Evolutionary conservation across 1,140 invertebrate genomes (phyloP), one percentile per base, ranked within the genome.

Genomic region (Caenorhabditis brenneri): DNA sequence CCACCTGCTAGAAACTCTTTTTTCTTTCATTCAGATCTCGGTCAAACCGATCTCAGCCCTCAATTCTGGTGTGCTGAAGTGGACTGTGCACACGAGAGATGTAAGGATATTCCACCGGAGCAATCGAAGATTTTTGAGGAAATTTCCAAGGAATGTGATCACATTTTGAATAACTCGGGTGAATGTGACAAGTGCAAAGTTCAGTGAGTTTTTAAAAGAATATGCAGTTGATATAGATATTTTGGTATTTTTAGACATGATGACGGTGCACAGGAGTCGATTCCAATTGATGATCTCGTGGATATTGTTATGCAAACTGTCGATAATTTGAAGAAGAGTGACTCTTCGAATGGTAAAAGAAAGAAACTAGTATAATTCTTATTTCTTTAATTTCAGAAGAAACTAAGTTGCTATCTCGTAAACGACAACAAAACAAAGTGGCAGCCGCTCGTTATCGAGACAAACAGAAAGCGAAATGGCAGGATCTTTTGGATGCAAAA

Each of bases 261-360:
- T 12, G 19, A 74, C 36, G 65, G 65, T 42, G 33, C 22, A 27
- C 65, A 74, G 2, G 65, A 74, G 46, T 33, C 65, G 10, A 74
- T 74, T 74, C 65, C 65, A 46, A 74, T 74, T 7, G 29, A 51
- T 69, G 83, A 84, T 80, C 83, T 84, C 22, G 83, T 84, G 6
- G 79, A 84, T 39, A 84, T 84, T 33, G 83, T 84, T n/a, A 39
- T 84, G 42, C 79, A 84, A 55, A 84, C 78, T 46, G 79, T 78
- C 6, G 53, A 84, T n/a, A 84, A 79, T 60, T 0, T 84, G 12
- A 84, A 84, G 42, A 31, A 58, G 53, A 29, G 49, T 39, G 48
- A 53, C 2, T 39, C 79, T 10, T 36, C 31, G 4, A 31, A 33
- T 9, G 51, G 79, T 80, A 33, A 79, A 19, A 51, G 2, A 9